phyloP scores from a whole-genome alignment of 2,113 vertebrate species.

The Onychorhynchus coronatus region DNA sequence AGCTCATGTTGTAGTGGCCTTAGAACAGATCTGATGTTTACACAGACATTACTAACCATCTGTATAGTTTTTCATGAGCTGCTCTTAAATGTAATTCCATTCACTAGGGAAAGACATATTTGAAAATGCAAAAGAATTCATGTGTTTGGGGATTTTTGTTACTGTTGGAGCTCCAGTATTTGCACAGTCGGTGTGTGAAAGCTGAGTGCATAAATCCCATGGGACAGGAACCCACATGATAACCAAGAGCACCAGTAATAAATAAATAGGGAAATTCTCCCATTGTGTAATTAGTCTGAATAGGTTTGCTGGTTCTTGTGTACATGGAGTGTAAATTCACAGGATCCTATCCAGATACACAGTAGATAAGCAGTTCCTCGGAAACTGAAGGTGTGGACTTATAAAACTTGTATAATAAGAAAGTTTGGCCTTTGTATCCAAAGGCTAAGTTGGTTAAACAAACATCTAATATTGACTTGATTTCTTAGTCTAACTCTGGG shows the following conservation, averaged over 20 bases:
- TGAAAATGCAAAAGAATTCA: background rate
- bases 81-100: background rate
- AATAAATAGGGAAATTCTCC: background rate
- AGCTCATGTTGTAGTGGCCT: background rate
- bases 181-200: background rate
- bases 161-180: background rate
- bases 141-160: background rate
- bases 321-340: background rate
- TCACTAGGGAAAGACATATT: background rate
- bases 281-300: background rate
- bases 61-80: background rate
- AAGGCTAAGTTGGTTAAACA: background rate
- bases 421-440: background rate
- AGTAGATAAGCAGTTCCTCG: background rate
- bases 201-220: background rate
- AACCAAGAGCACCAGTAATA: background rate
- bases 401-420: background rate
- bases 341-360: background rate
- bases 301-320: background rate
- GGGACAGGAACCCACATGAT: background rate
- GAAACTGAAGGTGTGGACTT: no score
- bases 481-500: background rate
- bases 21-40: background rate
- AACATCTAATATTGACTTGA: background rate
- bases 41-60: background rate